Evolutionary conservation across 1,140 invertebrate genomes (phyloP), one percentile per base, ranked within the genome.

Genomic region (Eupeodes corollae): DNA sequence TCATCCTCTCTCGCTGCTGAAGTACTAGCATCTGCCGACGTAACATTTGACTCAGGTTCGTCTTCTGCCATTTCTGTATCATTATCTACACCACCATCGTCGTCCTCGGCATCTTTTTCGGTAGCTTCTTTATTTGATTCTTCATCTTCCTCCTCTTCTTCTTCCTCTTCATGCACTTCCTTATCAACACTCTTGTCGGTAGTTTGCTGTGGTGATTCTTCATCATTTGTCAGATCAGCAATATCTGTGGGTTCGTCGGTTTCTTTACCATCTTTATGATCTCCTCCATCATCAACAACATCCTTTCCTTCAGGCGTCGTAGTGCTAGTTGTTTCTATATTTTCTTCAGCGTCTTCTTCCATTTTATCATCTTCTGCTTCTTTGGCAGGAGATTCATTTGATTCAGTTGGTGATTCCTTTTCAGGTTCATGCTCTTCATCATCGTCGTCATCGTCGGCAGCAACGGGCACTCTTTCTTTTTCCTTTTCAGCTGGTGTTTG

Each of bases 161-260:
- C 54, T n/a, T 56, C 55, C 42, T 52, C 55, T 50, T 54, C 67
- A 47, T 67, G 63, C 47, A 59, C 63, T 21, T 68, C 63, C 61
- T 59, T 59, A 12, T 64, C 63, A 41, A 54, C 58, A 19, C 57
- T 57, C 52, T 47, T 55, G 33, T 50, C 44, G 21, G 55, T 52
- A 37, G 58, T 50, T 58, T 56, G 70, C 66, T 54, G 71, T 70
- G 14, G 12, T 34, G 5, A 34, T 37, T 8, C 21, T 26, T 26
- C 21, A 26, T 26, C 21, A 26, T 26, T 26, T 26, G 21, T 26
- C 21, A 5, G 21, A 26, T 13, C 41, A 8, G 42, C 19, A 11
- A 57, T 58, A 19, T 49, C 56, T 8, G 51, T 52, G 15, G 37
- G 47, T 42, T 58, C 56, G 31, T 56, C 59, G 32, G 53, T 53